Percentiles rank a stretch among this genome's conserved stretches.
Evolutionary conservation across 2,888 invertebrate species (phyloP).

Genomic region (Drosophila neutralis): DNA sequence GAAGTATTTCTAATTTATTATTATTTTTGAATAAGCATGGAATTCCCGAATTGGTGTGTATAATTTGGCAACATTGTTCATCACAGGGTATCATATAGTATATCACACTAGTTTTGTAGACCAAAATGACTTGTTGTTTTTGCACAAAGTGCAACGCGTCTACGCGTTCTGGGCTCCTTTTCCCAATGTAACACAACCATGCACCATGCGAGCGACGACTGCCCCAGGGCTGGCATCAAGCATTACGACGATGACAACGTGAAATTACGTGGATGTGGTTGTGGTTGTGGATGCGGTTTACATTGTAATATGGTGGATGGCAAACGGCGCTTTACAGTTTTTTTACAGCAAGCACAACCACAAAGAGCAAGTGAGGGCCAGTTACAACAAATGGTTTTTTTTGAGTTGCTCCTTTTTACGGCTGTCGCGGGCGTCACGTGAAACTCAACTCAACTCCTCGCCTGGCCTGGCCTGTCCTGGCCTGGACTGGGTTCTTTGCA

Average conservation of each 20-base stretch:
- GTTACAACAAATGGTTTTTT: background rate
- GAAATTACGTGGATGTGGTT: conserved; percentile 45
- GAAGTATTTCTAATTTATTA: background rate
- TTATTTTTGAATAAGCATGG: background rate
- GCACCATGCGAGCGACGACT: conserved; percentile 84
- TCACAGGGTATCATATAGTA: conserved; percentile 8
- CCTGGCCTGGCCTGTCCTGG: background rate
- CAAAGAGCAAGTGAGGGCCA: conserved; percentile 31
- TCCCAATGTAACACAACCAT: conserved; percentile 85
- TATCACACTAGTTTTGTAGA: too few species aligned
- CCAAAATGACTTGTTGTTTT: conserved; percentile 38
- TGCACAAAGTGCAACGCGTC: conserved; percentile 71
- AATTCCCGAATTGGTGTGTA: background rate
- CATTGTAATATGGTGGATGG: conserved; percentile 15
- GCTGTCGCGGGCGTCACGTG: conserved; percentile 9
- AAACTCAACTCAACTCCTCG: conserved; percentile 3
- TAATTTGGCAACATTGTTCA: background rate
- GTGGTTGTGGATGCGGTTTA: conserved; percentile 9
- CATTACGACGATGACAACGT: conserved; percentile 60
- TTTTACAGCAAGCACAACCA: conserved; percentile 44
- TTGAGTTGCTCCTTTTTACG: conserved; percentile 34
- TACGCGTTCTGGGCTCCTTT: conserved; percentile 84
- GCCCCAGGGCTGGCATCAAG: conserved; percentile 71
- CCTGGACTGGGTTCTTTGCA: conserved; percentile 30
- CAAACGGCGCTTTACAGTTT: conserved; percentile 51